Conservation (phyloP, 1,140 invertebrate species). For the Pristionchus pacificus region DNA sequence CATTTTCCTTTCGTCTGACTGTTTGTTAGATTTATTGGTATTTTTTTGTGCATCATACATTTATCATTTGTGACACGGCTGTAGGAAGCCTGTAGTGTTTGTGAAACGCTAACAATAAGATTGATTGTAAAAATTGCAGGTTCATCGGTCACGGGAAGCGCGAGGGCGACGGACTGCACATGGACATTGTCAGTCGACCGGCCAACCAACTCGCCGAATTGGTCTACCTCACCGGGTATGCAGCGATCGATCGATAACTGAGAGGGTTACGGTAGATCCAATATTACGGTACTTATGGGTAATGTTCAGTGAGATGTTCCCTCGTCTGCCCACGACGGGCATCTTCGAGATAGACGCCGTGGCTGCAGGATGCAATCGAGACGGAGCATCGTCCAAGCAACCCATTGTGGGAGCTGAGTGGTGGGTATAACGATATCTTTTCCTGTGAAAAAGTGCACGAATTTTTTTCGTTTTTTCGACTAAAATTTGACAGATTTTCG, state of each 20-base stretch:
- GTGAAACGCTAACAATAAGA: too few relatives aligned
- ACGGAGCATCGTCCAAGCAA: slow-evolving; percentile 26
- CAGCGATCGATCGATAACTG: slow-evolving; percentile 4
- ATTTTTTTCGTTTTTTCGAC: too few relatives aligned
- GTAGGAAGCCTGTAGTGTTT: too few relatives aligned
- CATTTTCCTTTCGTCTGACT: not conserved
- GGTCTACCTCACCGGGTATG: slow-evolving; percentile 44
- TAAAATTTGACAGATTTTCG: too few relatives aligned
- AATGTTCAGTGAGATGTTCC: slow-evolving; percentile 49
- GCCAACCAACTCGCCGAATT: slow-evolving; percentile 50
- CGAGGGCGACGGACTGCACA: not conserved
- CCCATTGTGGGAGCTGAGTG: too few relatives aligned
- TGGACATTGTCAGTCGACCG: slow-evolving; percentile 40
- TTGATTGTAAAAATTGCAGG: not conserved
- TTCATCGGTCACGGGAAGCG: not conserved
- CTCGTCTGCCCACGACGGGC: slow-evolving; percentile 43
- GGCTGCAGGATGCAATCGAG: slow-evolving; percentile 16
- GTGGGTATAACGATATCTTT: too few relatives aligned
- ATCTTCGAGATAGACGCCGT: slow-evolving; percentile 41
- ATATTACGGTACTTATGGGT: slow-evolving; percentile 12
- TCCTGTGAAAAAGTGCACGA: too few relatives aligned
- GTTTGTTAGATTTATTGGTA: slow-evolving; percentile 29
- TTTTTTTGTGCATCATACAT: too few relatives aligned
- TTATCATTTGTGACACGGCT: too few relatives aligned
- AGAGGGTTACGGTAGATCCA: too few relatives aligned